Conservation (phyloP, 2,113 vertebrate species). For the Elephantulus edwardii region DNA sequence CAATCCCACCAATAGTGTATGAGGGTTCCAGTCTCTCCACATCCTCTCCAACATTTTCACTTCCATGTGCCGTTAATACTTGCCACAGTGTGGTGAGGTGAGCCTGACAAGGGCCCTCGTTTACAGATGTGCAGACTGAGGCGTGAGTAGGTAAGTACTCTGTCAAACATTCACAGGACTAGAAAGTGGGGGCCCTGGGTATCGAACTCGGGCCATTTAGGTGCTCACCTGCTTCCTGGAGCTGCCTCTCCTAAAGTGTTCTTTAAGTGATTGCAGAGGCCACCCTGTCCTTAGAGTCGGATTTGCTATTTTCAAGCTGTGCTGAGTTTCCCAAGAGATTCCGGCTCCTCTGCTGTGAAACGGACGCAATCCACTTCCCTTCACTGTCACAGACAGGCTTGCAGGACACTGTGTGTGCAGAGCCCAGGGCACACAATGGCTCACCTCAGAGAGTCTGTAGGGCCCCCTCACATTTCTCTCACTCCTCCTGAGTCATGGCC, state of each 20-base stretch:
- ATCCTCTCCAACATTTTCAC: fast-evolving
- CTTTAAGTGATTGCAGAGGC: neutral
- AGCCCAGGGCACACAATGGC: neutral
- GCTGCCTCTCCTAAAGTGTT: neutral
- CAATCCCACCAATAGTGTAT: too few relatives aligned
- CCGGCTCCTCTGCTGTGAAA: neutral
- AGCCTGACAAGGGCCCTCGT: neutral
- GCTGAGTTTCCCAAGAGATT: neutral
- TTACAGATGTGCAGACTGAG: neutral
- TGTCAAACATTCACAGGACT: neutral
- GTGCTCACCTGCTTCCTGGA: fast-evolving
- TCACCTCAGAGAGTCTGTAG: neutral
- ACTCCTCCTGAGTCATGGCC: neutral
- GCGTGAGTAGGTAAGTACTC: neutral
- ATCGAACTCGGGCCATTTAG: too few relatives aligned
- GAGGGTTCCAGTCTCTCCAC: too few relatives aligned
- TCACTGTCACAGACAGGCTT: neutral
- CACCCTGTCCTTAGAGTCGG: fast-evolving
- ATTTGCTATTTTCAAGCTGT: neutral
- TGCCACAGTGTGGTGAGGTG: fast-evolving
- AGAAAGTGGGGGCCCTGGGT: neutral
- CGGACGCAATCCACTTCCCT: fast-evolving
- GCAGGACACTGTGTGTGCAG: fast-evolving
- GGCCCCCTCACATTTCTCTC: neutral
- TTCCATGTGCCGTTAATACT: neutral